A percentile compares a stretch with the other conserved stretches of the same genome.
phyloP scores from a whole-genome alignment of 2,113 vertebrate species.

The Osmerus eperlanus region DNA sequence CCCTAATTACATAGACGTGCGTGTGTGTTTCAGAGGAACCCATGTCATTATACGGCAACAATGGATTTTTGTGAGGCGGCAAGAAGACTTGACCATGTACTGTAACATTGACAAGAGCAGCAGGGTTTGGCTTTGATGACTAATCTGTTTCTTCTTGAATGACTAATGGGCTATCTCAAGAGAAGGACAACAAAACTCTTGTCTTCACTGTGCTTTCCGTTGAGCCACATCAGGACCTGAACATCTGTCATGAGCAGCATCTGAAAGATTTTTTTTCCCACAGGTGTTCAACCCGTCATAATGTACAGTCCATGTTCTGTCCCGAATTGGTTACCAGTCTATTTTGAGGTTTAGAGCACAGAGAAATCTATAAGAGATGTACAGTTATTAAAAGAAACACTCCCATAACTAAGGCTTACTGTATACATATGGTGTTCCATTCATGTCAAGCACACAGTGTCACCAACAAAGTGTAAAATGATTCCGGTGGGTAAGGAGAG shows the following conservation, averaged over 20 bases:
- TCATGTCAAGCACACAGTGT: no score
- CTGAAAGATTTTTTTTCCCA: neutral
- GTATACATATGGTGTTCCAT: no score
- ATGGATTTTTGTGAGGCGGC: conserved; percentile 43
- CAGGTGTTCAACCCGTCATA: neutral
- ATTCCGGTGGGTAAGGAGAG: neutral
- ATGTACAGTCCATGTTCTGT: no score
- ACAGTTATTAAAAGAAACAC: no score
- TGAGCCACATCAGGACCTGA: no score
- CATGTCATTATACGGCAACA: conserved; percentile 53
- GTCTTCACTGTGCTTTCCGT: no score
- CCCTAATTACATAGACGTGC: conserved; percentile 41
- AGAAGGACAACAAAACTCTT: neutral
- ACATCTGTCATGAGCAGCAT: no score
- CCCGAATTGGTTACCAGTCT: no score
- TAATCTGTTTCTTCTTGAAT: conserved; percentile 22
- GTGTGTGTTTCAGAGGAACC: conserved; percentile 16
- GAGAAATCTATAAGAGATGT: no score
- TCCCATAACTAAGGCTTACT: no score
- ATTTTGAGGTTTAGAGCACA: no score
- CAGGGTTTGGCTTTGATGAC: conserved; percentile 25
- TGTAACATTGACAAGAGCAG: conserved; percentile 19
- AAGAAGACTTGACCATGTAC: conserved; percentile 19
- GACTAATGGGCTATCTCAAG: neutral
- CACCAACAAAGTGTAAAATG: neutral